Evolutionary conservation across 2,888 invertebrate species (phyloP).

Genomic region (Serripes groenlandicus): DNA sequence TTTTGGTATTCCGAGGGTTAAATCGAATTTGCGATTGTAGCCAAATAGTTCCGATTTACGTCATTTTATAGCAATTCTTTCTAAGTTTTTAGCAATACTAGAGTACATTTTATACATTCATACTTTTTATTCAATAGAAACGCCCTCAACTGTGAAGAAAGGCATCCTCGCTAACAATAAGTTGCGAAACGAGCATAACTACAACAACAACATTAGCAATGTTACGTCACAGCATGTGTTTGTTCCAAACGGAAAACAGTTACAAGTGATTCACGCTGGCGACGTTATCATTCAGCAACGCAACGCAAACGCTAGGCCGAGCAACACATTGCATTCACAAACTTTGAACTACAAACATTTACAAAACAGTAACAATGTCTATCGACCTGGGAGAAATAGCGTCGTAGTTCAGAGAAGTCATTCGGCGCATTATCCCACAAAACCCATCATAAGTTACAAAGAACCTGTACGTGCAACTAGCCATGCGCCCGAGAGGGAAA

Average conservation of each 20-base stretch:
- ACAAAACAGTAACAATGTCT: slow-evolving; percentile 9
- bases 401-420: slow-evolving; percentile 8
- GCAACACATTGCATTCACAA: background rate
- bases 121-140: too few species aligned
- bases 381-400: background rate
- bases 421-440: slow-evolving; percentile 9
- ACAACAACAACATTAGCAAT: background rate
- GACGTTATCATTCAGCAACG: background rate
- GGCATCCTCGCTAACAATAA: background rate
- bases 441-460: background rate
- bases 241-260: slow-evolving; percentile 8
- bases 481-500: background rate
- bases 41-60: too few species aligned
- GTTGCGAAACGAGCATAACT: background rate
- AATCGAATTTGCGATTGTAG: too few species aligned
- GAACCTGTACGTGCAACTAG: background rate
- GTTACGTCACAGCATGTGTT: slow-evolving; percentile 3
- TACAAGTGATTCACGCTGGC: background rate
- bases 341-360: slow-evolving; percentile 3
- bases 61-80: too few species aligned
- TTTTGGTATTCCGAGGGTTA: too few species aligned
- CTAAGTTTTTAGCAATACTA: too few species aligned
- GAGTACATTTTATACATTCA: too few species aligned
- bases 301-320: background rate
- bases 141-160: too few species aligned